These are phyloP conservation scores for Lepidocyrtinus sp. DNA, from an alignment of 2,888 invertebrate genomes.

Conservation along the genomic window DNA sequence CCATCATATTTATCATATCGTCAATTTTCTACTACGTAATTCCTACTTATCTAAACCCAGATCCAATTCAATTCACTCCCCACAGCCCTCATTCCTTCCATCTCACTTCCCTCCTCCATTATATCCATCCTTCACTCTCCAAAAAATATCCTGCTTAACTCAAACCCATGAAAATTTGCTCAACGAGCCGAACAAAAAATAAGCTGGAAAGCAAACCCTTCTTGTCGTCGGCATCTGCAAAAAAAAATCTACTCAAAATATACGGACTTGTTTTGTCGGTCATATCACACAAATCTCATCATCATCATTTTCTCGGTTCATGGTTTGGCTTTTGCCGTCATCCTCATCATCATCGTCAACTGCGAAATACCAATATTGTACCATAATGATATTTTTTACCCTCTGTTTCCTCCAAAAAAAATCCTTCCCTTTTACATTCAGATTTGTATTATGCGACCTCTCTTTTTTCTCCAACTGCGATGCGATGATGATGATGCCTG, in stretches of 20 bases:
- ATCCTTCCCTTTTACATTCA: constrained; percentile 11
- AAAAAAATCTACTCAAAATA: neutral
- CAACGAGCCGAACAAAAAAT: constrained; percentile 8
- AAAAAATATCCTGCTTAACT: neutral
- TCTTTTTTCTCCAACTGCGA: constrained; percentile 41
- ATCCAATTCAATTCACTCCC: too few species aligned
- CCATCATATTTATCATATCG: too few species aligned
- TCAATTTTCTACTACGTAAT: too few species aligned
- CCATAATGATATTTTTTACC: constrained; percentile 14
- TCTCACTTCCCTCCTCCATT: neutral
- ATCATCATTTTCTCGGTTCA: constrained; percentile 29
- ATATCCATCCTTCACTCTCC: neutral
- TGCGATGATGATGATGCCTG: neutral
- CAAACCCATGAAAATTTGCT: constrained; percentile 12
- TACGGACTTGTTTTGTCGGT: constrained; percentile 16
- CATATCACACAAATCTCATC: constrained; percentile 20
- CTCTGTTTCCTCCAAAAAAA: constrained; percentile 6
- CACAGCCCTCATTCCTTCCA: constrained; percentile 9
- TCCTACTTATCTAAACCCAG: too few species aligned
- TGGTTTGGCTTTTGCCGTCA: constrained; percentile 36
- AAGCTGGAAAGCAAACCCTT: neutral
- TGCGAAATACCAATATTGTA: constrained; percentile 11
- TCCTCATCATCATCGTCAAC: constrained; percentile 27
- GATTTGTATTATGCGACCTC: constrained; percentile 32
- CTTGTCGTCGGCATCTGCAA: constrained; percentile 10